Percentiles rank a stretch among this genome's conserved stretches.
Conservation (phyloP, 1,140 invertebrate species). For the Saxidomus purpurata region DNA sequence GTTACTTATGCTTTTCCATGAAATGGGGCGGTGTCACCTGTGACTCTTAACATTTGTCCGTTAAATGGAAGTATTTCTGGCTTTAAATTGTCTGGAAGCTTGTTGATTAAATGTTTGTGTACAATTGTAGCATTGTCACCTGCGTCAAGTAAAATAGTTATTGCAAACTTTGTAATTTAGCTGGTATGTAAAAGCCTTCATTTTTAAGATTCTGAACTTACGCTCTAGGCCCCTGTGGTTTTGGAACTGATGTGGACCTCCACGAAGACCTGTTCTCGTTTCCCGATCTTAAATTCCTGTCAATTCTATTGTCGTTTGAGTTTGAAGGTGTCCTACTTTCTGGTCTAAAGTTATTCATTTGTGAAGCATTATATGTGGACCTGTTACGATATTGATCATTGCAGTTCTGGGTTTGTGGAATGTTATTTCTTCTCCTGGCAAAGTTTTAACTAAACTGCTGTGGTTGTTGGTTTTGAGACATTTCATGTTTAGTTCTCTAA, state of each 20-base stretch:
- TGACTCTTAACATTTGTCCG: too few relatives aligned
- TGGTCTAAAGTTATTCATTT: too few relatives aligned
- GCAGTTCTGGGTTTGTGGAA: neutral
- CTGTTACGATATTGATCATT: neutral
- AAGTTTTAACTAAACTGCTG: too few relatives aligned
- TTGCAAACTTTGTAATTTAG: neutral
- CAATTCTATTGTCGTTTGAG: neutral
- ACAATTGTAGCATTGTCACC: conserved; percentile 12
- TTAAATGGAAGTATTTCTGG: conserved; percentile 19
- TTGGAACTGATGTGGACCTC: neutral
- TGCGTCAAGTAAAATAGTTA: conserved; percentile 16
- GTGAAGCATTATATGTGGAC: neutral
- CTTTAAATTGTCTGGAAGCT: neutral
- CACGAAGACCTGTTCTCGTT: conserved; percentile 20
- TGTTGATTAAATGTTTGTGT: neutral
- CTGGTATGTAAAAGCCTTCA: conserved; percentile 31
- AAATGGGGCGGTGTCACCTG: too few relatives aligned
- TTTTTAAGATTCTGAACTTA: neutral
- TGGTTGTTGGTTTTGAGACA: too few relatives aligned
- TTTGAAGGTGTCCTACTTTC: neutral
- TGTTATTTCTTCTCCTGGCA: too few relatives aligned
- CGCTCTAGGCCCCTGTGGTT: neutral
- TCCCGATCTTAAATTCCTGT: neutral
- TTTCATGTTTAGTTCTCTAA: too few relatives aligned
- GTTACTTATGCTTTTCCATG: too few relatives aligned